These are phyloP conservation scores for Callipepla californica DNA, from an alignment of 2,113 vertebrate species.

Conservation along the genomic window DNA sequence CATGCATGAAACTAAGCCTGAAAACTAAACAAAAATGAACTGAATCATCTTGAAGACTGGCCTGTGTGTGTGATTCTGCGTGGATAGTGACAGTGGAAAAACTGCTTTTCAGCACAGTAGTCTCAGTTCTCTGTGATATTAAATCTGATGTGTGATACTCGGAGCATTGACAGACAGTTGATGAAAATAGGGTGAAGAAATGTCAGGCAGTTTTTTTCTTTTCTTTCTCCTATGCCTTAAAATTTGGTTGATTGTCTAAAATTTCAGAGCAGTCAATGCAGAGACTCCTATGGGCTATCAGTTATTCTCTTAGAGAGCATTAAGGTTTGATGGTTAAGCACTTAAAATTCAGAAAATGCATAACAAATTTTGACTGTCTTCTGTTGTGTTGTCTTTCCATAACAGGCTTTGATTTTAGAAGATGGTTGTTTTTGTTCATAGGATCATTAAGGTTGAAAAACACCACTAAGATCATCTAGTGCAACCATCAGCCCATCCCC, in stretches of 20 bases:
- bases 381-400: not conserved
- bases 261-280: not conserved
- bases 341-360: not conserved
- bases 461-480: too few species aligned
- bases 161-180: not conserved
- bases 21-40: not conserved
- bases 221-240: not conserved
- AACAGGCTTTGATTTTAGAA: constrained; percentile 15
- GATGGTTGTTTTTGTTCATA: not conserved
- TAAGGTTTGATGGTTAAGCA: not conserved
- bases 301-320: not conserved
- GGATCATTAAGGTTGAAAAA: too few species aligned
- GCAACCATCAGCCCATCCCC: too few species aligned
- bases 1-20: not conserved
- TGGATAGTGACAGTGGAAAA: not conserved
- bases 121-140: not conserved
- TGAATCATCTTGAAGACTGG: not conserved
- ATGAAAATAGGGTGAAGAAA: not conserved
- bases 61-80: not conserved
- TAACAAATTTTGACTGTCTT: constrained; percentile 5
- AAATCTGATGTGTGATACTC: not conserved
- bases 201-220: not conserved
- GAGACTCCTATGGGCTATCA: not conserved
- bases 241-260: not conserved
- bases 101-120: not conserved